phyloP scores from a whole-genome alignment of 2,113 vertebrate genomes.

The Harpagus bidentatus region DNA sequence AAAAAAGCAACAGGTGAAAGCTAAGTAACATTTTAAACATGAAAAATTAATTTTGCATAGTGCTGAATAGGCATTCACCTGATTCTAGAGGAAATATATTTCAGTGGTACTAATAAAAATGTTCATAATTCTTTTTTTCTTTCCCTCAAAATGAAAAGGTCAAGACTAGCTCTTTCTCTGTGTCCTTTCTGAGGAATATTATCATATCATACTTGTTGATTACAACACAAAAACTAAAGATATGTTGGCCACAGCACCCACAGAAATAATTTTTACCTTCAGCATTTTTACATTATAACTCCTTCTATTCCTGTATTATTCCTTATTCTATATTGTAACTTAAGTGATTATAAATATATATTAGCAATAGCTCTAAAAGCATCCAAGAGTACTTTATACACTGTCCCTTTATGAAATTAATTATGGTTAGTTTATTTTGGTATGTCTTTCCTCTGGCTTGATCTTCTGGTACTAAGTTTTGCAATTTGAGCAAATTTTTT shows the following conservation, averaged over 20 bases:
- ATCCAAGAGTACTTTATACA: background rate
- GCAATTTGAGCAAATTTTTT: background rate
- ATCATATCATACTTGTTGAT: conserved; percentile 40
- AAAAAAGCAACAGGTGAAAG: background rate
- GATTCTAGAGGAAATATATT: background rate
- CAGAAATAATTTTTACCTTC: conserved; percentile 49
- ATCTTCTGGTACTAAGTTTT: background rate
- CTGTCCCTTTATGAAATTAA: background rate
- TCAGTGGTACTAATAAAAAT: conserved; percentile 17
- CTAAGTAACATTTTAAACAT: background rate
- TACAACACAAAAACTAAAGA: conserved; percentile 14
- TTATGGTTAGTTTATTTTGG: background rate
- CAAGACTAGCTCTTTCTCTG: conserved; percentile 25
- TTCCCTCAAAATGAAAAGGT: conserved; percentile 42
- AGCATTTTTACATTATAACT: background rate
- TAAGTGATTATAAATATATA: conserved; percentile 33
- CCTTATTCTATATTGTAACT: background rate
- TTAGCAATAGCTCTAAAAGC: conserved; percentile 6
- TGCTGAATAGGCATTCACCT: background rate
- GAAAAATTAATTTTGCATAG: background rate
- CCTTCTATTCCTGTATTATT: background rate
- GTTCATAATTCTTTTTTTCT: conserved; percentile 28
- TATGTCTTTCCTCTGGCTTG: background rate
- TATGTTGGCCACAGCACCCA: background rate
- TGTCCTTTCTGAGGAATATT: conserved; percentile 47